Base-by-base conservation (phyloP, 2,888 invertebrate species). In the Ischnus inquisitorius region DNA sequence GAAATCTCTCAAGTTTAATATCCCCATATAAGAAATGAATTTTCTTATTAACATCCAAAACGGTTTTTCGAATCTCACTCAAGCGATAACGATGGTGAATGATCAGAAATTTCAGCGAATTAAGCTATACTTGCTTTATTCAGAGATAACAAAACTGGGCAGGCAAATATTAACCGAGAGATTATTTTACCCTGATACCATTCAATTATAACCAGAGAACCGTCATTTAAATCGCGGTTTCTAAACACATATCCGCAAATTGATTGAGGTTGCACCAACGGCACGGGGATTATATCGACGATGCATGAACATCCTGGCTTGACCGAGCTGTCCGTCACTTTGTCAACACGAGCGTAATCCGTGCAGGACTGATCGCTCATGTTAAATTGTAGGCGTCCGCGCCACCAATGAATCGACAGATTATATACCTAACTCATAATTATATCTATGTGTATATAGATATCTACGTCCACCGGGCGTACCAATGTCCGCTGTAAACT, bases 321-420 rank as follows among this genome's bases (percentile, higher is more conserved):
- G 25, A 57, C 72, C 22, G 74, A 79, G 79, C 85, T 89, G 90
- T 90, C 91, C 86, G 87, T 91, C 92, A 92, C 88, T 90, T 90
- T 91, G 91, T 92, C 92, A 92, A 90, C 90, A 87, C 86, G 87
- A 87, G 84, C 88, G 90, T 90, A 90, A 92, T 91, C 89, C 87
- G 87, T 85, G 89, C 88, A 84, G 86, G 84, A 86, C 88, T 81
- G 85, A 77, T 87, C 90, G 88, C n/a, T 89, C 46, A 28, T 46
- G 62, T 75, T 75, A 75, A 75, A 64, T 64, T 34, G 64, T 64
- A 48, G 64, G 51, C 14, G 62, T 22, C 51, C 64, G 25, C 16
- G 19, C 48, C 6, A 16, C 8, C 51, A 22, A 28, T 28, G 19
- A 25, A 25, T 43, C 46, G 34, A 69, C 28, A 19, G 54, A 71